Evolutionary conservation across 2,113 vertebrate species (phyloP).

Genomic region (Mobula hypostoma): DNA sequence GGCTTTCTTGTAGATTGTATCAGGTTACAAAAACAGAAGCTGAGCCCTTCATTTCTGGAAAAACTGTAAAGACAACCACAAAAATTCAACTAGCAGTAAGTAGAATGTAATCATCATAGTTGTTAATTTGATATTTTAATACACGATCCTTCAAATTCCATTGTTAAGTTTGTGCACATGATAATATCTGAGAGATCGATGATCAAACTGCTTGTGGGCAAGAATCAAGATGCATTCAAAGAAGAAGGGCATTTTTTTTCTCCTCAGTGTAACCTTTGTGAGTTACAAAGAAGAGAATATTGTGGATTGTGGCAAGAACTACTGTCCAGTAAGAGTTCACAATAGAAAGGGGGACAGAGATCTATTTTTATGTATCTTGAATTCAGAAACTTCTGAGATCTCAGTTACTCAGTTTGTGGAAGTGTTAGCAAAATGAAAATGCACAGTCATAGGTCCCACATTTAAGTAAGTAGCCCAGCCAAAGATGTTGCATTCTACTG

Average conservation of each 20-base stretch:
- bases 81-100: conserved; percentile 16
- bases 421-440: neutral
- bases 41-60: conserved; percentile 21
- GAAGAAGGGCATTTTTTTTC: neutral
- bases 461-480: neutral
- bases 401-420: neutral
- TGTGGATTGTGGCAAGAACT: neutral
- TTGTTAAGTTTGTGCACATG: too few relatives aligned
- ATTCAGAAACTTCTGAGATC: neutral
- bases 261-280: neutral
- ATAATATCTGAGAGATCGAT: neutral
- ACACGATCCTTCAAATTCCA: neutral
- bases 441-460: neutral
- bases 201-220: neutral
- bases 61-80: conserved; percentile 19
- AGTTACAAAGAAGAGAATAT: neutral
- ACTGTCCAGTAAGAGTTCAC: neutral
- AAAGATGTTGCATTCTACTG: neutral
- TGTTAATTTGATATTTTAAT: neutral
- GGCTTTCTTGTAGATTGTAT: neutral
- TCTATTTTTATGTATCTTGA: neutral
- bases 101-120: neutral
- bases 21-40: conserved; percentile 31
- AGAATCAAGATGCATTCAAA: neutral
- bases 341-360: too few relatives aligned